Evolutionary conservation across 2,113 vertebrate species (phyloP).

Genomic region (Diadophis punctatus): DNA sequence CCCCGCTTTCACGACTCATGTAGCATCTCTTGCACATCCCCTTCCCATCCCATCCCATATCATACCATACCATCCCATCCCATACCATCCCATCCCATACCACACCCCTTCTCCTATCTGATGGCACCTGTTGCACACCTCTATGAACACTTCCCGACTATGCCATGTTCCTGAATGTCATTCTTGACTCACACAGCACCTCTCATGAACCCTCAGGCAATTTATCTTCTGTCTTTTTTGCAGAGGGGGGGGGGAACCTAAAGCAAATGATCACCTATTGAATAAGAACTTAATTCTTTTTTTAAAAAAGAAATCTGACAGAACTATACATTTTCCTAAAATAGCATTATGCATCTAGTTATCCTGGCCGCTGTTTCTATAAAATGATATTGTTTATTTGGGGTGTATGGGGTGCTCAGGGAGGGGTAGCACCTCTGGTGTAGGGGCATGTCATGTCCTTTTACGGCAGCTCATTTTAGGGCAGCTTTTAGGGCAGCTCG

Average conservation of each 20-base stretch:
- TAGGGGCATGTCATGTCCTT: no score
- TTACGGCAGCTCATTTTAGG: no score
- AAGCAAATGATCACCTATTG: background rate
- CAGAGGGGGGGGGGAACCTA: fast-evolving
- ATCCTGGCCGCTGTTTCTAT: background rate
- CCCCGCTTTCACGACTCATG: background rate
- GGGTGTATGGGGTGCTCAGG: no score
- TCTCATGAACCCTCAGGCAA: background rate
- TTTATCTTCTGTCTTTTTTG: background rate
- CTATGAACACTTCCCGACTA: background rate
- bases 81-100: background rate
- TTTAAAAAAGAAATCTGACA: background rate
- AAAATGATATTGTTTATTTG: background rate
- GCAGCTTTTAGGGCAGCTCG: no score
- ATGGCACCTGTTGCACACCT: background rate
- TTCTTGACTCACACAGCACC: background rate
- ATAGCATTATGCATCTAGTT: background rate
- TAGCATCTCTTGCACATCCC: background rate
- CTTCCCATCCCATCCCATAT: background rate
- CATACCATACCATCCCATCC: no score
- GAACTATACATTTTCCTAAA: background rate
- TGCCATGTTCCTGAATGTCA: background rate
- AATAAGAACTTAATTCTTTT: background rate
- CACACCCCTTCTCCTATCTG: background rate
- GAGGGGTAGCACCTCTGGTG: no score